Conservation (phyloP, 2,113 vertebrate species). For the Mionectes macconnelli region DNA sequence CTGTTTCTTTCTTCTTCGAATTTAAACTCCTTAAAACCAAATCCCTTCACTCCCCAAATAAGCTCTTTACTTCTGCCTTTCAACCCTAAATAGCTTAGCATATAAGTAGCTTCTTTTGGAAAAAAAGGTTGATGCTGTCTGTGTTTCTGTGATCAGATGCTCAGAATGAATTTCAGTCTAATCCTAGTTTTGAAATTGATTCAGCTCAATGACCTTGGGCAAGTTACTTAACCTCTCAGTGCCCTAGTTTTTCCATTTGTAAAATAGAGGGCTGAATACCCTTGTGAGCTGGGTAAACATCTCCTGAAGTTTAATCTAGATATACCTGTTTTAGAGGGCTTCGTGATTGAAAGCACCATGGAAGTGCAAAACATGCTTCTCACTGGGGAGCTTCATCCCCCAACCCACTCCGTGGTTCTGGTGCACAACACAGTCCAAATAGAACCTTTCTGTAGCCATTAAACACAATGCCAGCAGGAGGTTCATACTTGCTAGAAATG, state of each 20-base stretch:
- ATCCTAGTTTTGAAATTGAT: conserved; percentile 33
- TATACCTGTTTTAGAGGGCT: background rate
- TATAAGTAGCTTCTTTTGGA: conserved; percentile 37
- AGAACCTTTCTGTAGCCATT: background rate
- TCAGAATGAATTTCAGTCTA: conserved; percentile 37
- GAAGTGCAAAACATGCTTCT: background rate
- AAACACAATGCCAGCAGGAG: background rate
- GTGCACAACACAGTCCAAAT: background rate
- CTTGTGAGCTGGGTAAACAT: background rate
- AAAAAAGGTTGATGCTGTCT: background rate
- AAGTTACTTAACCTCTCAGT: conserved; percentile 26
- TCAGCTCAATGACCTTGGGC: conserved; percentile 20
- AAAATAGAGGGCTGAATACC: background rate
- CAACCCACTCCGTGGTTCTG: background rate
- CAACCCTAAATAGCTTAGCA: conserved; percentile 59
- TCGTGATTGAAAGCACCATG: background rate
- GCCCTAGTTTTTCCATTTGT: conserved; percentile 24
- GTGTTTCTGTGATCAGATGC: conserved; percentile 23
- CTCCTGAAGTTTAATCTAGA: conserved; percentile 2
- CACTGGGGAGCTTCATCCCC: background rate
- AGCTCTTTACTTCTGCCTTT: conserved; percentile 62
- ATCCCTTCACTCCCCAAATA: conserved; percentile 16
- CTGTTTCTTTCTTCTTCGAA: background rate
- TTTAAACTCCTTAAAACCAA: conserved; percentile 45
- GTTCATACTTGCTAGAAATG: background rate